These are phyloP conservation scores for Furcula furcula DNA, from an alignment of 2,888 invertebrate species.

Conservation along the genomic window DNA sequence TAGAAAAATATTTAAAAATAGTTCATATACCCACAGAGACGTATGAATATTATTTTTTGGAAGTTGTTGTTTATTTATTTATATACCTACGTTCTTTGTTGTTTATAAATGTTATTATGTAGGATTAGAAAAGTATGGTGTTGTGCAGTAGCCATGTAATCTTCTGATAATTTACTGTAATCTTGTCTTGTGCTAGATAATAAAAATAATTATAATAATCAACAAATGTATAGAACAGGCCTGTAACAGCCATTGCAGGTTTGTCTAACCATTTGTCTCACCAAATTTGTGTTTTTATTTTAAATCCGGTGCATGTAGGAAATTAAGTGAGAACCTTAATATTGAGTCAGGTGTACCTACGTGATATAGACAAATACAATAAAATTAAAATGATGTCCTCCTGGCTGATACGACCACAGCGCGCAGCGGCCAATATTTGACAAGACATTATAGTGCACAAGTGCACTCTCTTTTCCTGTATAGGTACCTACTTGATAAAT, in stretches of 20 bases:
- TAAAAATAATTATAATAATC: constrained; percentile 42
- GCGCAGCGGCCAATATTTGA: too few relatives aligned
- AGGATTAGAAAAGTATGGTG: constrained; percentile 17
- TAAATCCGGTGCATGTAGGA: too few relatives aligned
- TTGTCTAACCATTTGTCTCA: constrained; percentile 61
- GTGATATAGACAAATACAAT: too few relatives aligned
- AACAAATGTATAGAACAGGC: constrained; percentile 56
- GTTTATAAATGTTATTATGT: constrained; percentile 26
- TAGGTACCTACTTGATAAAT: too few relatives aligned
- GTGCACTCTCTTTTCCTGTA: too few relatives aligned
- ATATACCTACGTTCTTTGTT: constrained; percentile 24
- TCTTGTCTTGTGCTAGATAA: constrained; percentile 30
- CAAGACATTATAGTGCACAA: too few relatives aligned
- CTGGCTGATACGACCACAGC: too few relatives aligned
- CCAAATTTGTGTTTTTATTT: constrained; percentile 40
- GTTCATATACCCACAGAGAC: constrained; percentile 72
- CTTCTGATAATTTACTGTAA: constrained; percentile 26
- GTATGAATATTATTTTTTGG: constrained; percentile 18
- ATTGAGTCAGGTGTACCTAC: too few relatives aligned
- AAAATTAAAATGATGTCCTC: too few relatives aligned
- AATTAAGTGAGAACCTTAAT: too few relatives aligned
- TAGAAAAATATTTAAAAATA: constrained; percentile 57
- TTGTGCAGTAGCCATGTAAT: constrained; percentile 30
- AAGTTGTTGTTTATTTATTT: constrained; percentile 23
- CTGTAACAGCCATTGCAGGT: constrained; percentile 75